Evolutionary conservation across 2,113 vertebrate genomes (phyloP).

Genomic region (Ia io): DNA sequence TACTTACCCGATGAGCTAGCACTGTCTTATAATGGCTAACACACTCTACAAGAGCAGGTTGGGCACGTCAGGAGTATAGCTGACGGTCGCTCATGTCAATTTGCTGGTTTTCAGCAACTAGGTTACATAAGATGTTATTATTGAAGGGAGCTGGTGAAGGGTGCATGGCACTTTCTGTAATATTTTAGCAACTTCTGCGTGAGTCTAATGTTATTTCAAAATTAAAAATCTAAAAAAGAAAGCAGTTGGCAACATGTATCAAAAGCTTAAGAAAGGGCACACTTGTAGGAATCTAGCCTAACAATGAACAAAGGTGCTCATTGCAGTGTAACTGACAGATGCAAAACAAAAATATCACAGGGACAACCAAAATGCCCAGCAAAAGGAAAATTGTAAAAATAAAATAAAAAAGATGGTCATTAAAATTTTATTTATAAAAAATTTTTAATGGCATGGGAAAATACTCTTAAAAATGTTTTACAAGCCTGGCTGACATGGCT

Average conservation of each 20-base stretch:
- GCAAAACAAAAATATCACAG: not conserved
- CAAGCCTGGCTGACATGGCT: too few relatives aligned
- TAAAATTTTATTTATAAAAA: not conserved
- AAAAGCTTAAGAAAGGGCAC: not conserved
- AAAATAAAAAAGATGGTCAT: not conserved
- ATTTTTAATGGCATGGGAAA: not conserved
- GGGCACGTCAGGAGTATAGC: not conserved
- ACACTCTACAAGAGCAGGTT: accelerated
- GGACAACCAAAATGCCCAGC: not conserved
- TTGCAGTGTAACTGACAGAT: accelerated
- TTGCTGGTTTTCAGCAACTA: not conserved
- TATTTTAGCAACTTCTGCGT: not conserved
- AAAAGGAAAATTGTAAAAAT: not conserved
- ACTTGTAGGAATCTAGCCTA: not conserved
- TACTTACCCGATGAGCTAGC: accelerated
- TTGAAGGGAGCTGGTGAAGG: not conserved
- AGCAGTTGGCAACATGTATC: not conserved
- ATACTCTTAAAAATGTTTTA: not conserved
- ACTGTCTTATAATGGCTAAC: not conserved
- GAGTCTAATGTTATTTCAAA: not conserved
- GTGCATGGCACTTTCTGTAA: not conserved
- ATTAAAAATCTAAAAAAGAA: not conserved
- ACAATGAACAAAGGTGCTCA: not conserved
- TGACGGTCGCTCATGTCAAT: accelerated
- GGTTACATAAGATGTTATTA: too few relatives aligned